Percentiles rank a stretch among this genome's conserved stretches.
phyloP scores from a whole-genome alignment of 1,140 invertebrate species.

The Cotesia chilonis region DNA sequence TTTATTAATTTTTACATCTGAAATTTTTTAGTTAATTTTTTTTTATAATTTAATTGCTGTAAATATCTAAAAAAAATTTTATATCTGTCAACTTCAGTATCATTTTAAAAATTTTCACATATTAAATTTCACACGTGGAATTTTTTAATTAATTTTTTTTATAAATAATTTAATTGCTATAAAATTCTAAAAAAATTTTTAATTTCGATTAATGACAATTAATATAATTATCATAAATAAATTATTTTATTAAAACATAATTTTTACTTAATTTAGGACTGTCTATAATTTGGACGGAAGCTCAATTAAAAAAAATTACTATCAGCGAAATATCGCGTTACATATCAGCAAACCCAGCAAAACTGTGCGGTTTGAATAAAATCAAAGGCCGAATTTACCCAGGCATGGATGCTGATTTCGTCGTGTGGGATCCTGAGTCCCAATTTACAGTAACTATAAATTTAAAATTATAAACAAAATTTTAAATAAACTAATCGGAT shows the following conservation, averaged over 20 bases:
- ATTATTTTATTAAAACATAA: background rate
- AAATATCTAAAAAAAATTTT: too few relatives aligned
- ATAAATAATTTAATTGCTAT: too few relatives aligned
- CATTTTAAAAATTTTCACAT: too few relatives aligned
- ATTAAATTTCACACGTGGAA: too few relatives aligned
- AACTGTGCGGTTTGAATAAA: slow-evolving; percentile 69
- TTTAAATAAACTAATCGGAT: slow-evolving; percentile 11
- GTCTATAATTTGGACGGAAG: slow-evolving; percentile 74
- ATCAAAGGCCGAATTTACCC: slow-evolving; percentile 70
- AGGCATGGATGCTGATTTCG: slow-evolving; percentile 77
- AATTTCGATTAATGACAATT: too few relatives aligned
- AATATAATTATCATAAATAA: too few relatives aligned
- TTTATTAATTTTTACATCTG: too few relatives aligned
- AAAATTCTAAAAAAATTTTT: too few relatives aligned
- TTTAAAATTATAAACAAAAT: background rate
- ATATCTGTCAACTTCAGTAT: too few relatives aligned
- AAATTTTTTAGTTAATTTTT: too few relatives aligned
- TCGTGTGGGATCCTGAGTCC: slow-evolving; percentile 75
- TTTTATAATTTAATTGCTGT: too few relatives aligned
- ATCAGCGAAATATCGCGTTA: slow-evolving; percentile 69
- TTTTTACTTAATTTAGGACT: slow-evolving; percentile 58
- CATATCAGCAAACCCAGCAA: slow-evolving; percentile 70
- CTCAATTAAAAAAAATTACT: slow-evolving; percentile 62
- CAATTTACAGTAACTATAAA: slow-evolving; percentile 62
- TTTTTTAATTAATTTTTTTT: too few relatives aligned